Conservation (phyloP, 2,888 invertebrate species). For the Resseliella maxima region DNA sequence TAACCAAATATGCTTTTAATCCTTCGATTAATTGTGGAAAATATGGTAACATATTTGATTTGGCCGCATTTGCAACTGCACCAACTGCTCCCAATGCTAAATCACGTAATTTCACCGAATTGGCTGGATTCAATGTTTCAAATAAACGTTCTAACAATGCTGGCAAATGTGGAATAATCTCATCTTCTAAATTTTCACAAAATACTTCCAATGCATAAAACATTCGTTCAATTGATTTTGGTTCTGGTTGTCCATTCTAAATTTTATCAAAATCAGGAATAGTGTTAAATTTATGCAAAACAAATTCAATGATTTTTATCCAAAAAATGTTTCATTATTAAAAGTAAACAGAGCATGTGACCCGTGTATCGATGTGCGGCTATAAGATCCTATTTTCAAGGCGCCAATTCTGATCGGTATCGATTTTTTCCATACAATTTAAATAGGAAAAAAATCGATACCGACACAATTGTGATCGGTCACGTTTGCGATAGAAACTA, state of each 20-base stretch:
- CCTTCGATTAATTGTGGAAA: slow-evolving; percentile 75
- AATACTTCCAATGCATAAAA: slow-evolving; percentile 85
- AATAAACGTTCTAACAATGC: slow-evolving; percentile 77
- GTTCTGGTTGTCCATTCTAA: slow-evolving; percentile 70
- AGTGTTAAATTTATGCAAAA: too few relatives aligned
- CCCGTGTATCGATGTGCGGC: too few relatives aligned
- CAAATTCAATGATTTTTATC: too few relatives aligned
- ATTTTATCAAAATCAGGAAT: slow-evolving; percentile 58
- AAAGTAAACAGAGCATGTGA: too few relatives aligned
- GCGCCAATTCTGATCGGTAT: too few relatives aligned
- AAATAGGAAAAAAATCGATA: too few relatives aligned
- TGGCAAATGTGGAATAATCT: slow-evolving; percentile 78
- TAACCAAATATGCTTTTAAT: slow-evolving; percentile 73
- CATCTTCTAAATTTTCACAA: slow-evolving; percentile 80
- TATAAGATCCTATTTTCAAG: too few relatives aligned
- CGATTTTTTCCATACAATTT: too few relatives aligned
- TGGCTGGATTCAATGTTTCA: slow-evolving; percentile 70
- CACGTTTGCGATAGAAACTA: too few relatives aligned
- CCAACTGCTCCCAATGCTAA: slow-evolving; percentile 78
- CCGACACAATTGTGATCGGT: too few relatives aligned
- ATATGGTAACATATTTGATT: slow-evolving; percentile 77
- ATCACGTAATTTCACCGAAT: slow-evolving; percentile 74
- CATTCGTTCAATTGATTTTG: slow-evolving; percentile 76
- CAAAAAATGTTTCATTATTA: too few relatives aligned
- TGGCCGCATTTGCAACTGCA: slow-evolving; percentile 76